Evolutionary conservation across 2,113 vertebrate species (phyloP).

Genomic region (Elachura formosa): DNA sequence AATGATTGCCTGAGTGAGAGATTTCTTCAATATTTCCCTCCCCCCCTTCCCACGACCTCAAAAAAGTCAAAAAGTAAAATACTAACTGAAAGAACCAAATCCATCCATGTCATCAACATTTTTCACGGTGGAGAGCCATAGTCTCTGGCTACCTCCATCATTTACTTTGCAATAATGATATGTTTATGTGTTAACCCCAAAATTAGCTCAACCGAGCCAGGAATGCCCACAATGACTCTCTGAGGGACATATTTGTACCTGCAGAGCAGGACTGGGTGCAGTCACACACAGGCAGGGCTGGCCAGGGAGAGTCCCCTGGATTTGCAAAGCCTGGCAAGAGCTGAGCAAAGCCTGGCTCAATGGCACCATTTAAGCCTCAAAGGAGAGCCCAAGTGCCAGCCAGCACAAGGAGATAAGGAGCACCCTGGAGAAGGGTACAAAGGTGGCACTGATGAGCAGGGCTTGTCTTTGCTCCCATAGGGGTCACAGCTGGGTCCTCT

Average conservation of each 20-base stretch:
- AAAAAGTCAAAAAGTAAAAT: background rate
- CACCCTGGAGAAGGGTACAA: background rate
- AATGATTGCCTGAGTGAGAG: background rate
- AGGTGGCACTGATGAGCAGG: conserved; percentile 21
- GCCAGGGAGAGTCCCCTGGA: background rate
- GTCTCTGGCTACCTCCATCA: background rate
- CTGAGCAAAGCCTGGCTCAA: background rate
- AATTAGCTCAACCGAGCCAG: background rate
- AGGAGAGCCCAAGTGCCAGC: conserved; percentile 50
- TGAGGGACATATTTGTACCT: background rate
- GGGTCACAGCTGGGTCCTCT: conserved; percentile 46
- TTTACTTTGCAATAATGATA: background rate
- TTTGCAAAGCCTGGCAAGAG: background rate
- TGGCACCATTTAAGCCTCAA: background rate
- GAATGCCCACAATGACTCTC: background rate
- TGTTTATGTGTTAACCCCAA: background rate
- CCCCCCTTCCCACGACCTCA: background rate
- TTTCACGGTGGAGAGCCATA: background rate
- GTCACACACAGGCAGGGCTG: background rate
- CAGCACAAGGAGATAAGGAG: conserved; percentile 35
- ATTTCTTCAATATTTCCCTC: background rate
- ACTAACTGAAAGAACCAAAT: background rate
- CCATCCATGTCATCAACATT: background rate
- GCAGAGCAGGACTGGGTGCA: background rate
- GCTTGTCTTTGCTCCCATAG: background rate